These are phyloP conservation scores for Pseudochirops cupreus DNA, from an alignment of 2,797 vertebrate genomes.

Conservation along the genomic window DNA sequence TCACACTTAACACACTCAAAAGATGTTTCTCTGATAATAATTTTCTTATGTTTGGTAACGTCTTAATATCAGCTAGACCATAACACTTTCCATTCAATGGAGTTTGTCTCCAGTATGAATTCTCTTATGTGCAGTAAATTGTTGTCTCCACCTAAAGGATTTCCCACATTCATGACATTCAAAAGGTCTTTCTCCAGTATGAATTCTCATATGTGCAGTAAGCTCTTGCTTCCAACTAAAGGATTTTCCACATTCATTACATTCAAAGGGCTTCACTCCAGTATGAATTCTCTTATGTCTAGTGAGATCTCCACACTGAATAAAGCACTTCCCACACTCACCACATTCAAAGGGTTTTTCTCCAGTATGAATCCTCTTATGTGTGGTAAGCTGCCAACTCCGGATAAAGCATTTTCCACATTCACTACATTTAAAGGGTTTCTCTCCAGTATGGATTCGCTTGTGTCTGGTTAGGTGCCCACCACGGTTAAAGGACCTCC, in stretches of 20 bases:
- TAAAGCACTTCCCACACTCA: background rate
- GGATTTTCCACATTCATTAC: background rate
- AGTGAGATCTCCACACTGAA: background rate
- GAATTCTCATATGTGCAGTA: background rate
- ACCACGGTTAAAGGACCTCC: background rate
- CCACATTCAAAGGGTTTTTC: background rate
- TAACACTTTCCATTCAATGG: background rate
- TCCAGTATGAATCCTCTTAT: background rate
- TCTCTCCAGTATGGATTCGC: background rate
- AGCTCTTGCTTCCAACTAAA: background rate
- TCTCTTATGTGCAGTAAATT: background rate
- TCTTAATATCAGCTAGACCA: background rate
- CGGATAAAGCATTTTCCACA: background rate
- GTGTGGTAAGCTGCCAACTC: background rate
- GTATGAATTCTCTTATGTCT: background rate
- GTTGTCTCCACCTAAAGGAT: background rate
- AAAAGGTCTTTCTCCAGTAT: background rate
- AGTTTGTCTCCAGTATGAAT: background rate
- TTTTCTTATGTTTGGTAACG: background rate
- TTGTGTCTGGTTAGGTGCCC: background rate
- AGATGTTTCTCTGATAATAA: background rate
- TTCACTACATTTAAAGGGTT: background rate
- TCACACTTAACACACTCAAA: background rate
- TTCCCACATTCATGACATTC: background rate
- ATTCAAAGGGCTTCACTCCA: background rate